A percentile compares a stretch with the other conserved stretches of the same genome.
Evolutionary conservation across 2,888 invertebrate genomes (phyloP).

Genomic region (Strigamia transsilvanica): DNA sequence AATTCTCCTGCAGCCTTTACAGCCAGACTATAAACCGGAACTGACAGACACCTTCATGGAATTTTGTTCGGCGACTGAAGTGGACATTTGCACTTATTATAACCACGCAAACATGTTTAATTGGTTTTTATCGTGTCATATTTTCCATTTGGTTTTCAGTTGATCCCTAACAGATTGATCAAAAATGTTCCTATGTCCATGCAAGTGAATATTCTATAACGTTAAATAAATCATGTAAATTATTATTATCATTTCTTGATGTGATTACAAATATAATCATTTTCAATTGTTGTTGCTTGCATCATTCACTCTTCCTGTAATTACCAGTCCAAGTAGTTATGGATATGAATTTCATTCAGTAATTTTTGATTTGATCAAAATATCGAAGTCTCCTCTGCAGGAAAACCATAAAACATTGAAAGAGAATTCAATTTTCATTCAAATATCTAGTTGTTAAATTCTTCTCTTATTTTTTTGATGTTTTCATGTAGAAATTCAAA

Average conservation of each 20-base stretch:
- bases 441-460: neutral
- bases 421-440: neutral
- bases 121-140: constrained; percentile 10
- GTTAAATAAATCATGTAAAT: too few relatives aligned
- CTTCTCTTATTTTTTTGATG: too few relatives aligned
- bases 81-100: constrained; percentile 26
- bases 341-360: neutral
- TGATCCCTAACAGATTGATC: constrained; percentile 7
- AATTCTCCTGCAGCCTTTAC: constrained; percentile 26
- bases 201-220: neutral
- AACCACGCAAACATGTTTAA: neutral
- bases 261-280: neutral
- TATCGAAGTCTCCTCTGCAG: neutral
- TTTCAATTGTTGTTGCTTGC: constrained; percentile 21
- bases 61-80: constrained; percentile 18
- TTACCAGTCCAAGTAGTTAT: neutral
- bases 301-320: neutral
- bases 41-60: constrained; percentile 31
- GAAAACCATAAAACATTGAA: neutral
- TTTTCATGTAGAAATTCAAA: too few relatives aligned
- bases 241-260: neutral
- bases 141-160: neutral
- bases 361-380: too few relatives aligned
- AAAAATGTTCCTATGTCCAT: constrained; percentile 30
- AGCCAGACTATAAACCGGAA: constrained; percentile 21